Evolutionary conservation across 2,888 invertebrate genomes (phyloP).

Genomic region (Cremastobaeus sp.): DNA sequence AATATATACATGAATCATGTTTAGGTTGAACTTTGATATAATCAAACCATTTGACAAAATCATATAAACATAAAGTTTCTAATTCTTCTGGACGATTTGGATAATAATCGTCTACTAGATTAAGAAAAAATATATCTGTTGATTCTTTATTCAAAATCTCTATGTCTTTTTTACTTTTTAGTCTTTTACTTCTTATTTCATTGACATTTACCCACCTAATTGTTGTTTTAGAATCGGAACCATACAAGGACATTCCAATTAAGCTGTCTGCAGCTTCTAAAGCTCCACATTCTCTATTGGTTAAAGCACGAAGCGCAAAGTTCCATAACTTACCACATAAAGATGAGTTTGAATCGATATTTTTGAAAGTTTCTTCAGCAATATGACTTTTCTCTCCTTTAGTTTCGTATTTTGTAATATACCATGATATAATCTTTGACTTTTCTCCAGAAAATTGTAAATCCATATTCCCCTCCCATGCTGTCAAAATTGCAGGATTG

Average conservation of each 20-base stretch:
- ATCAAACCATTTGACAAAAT: constrained; percentile 64
- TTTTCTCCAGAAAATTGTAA: constrained; percentile 9
- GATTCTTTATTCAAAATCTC: constrained; percentile 55
- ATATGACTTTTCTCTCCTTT: constrained; percentile 67
- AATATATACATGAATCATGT: not conserved
- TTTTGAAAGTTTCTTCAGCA: constrained; percentile 60
- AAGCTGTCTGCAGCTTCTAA: constrained; percentile 70
- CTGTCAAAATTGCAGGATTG: constrained; percentile 60
- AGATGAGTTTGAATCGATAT: constrained; percentile 66
- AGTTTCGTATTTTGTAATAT: constrained; percentile 68
- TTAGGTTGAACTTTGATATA: not conserved
- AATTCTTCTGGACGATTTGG: constrained; percentile 66
- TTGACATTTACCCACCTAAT: constrained; percentile 69
- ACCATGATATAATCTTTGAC: constrained; percentile 60
- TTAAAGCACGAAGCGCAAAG: constrained; percentile 65
- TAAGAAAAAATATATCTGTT: constrained; percentile 66
- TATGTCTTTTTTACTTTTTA: constrained; percentile 41
- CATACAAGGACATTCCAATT: constrained; percentile 66
- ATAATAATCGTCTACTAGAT: constrained; percentile 67
- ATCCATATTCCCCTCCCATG: constrained; percentile 67
- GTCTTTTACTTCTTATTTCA: constrained; percentile 47
- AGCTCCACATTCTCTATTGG: constrained; percentile 69
- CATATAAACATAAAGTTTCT: constrained; percentile 60
- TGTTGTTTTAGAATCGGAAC: constrained; percentile 68
- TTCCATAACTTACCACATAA: constrained; percentile 66